Percentiles rank a stretch among this genome's conserved stretches.
These are phyloP conservation scores for Amphipyra berbera DNA, from an alignment of 2,888 invertebrate genomes.

Conservation along the genomic window DNA sequence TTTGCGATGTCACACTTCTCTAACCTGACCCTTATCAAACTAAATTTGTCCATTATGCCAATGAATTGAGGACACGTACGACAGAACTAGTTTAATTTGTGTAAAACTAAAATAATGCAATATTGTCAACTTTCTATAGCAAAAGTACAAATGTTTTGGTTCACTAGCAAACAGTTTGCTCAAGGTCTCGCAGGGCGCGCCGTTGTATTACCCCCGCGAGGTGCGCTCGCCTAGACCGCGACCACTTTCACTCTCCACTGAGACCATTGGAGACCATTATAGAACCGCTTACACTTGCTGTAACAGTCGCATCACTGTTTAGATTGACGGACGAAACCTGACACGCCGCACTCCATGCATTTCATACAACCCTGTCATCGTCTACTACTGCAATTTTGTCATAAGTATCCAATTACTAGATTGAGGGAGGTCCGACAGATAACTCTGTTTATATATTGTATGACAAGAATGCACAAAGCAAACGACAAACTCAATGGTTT, in stretches of 20 bases:
- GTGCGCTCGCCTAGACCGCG: conserved; percentile 74
- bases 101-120: conserved; percentile 9
- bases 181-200: conserved; percentile 66
- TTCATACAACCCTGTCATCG: conserved; percentile 43
- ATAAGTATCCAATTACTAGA: conserved; percentile 44
- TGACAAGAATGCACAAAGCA: conserved; percentile 30
- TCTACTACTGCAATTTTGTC: conserved; percentile 48
- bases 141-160: conserved; percentile 45
- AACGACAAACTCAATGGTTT: conserved; percentile 40
- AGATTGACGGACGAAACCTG: conserved; percentile 52
- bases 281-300: conserved; percentile 60
- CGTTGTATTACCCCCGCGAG: conserved; percentile 59
- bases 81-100: conserved; percentile 12
- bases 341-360: conserved; percentile 47
- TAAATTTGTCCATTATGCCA: conserved; percentile 21
- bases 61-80: conserved; percentile 22
- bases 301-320: conserved; percentile 55
- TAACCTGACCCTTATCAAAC: conserved; percentile 33
- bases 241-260: conserved; percentile 83
- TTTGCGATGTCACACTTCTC: conserved; percentile 24
- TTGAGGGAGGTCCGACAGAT: conserved; percentile 54
- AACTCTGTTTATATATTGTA: conserved; percentile 38
- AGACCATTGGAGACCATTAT: conserved; percentile 70
- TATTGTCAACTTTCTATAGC: conserved; percentile 26
- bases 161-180: conserved; percentile 53